A percentile compares a stretch with the other conserved stretches of the same genome.
phyloP scores from a whole-genome alignment of 2,797 vertebrate genomes.

The Florisuga fusca region DNA sequence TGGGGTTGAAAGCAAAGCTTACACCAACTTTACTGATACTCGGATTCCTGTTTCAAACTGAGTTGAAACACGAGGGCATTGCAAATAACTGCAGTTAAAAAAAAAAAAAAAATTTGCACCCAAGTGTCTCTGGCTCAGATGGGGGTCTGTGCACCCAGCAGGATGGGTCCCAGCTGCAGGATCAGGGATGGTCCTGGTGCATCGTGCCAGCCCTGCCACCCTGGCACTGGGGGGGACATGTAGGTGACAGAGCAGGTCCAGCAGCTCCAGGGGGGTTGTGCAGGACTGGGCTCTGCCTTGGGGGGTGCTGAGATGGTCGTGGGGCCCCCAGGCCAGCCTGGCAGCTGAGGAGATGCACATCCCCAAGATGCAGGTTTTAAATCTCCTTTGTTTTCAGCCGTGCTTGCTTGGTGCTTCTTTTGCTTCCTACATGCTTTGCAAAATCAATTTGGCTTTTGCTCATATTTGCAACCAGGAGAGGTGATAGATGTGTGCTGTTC shows the following conservation, averaged over 20 bases:
- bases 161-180: neutral
- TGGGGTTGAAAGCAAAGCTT: accelerated
- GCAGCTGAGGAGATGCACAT: accelerated
- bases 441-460: accelerated
- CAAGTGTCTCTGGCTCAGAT: accelerated
- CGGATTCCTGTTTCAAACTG: neutral
- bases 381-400: accelerated
- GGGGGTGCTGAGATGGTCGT: neutral
- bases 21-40: accelerated
- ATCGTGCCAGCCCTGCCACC: accelerated
- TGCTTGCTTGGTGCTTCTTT: accelerated
- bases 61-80: accelerated
- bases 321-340: neutral
- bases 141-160: neutral
- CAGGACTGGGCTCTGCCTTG: neutral
- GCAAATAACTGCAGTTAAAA: accelerated
- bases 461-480: accelerated
- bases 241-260: no score
- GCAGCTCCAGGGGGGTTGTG: accelerated
- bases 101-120: accelerated
- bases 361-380: accelerated
- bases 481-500: accelerated
- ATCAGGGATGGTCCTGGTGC: accelerated
- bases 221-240: neutral
- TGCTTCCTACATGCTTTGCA: neutral